Percentiles rank a stretch among this genome's conserved stretches.
Conservation (phyloP, 2,797 vertebrate species). For the Nannoperca obscura region DNA sequence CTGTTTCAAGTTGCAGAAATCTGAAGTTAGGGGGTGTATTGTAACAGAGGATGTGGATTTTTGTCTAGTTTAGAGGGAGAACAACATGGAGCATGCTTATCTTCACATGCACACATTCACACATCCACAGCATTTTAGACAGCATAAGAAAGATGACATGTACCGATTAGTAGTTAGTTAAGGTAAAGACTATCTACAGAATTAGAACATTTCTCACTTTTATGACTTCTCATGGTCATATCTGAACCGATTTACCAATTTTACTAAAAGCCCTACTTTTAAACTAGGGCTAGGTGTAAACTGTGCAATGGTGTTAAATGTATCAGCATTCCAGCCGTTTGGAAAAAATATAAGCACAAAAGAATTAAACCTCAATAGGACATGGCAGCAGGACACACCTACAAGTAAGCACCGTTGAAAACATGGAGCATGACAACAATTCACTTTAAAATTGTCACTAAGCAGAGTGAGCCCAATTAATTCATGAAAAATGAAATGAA, state of each 20-base stretch:
- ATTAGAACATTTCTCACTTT: not conserved
- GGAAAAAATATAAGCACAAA: not conserved
- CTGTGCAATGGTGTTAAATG: not conserved
- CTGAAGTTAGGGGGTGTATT: not conserved
- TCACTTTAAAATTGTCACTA: not conserved
- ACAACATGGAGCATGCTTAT: slow-evolving; percentile 88
- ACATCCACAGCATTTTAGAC: slow-evolving; percentile 28
- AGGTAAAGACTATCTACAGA: not conserved
- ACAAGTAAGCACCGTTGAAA: slow-evolving; percentile 7
- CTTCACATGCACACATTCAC: slow-evolving; percentile 82
- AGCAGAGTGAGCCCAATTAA: not conserved
- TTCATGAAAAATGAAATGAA: slow-evolving; percentile 17
- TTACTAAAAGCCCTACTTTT: not conserved
- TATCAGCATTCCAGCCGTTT: not conserved
- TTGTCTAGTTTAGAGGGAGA: slow-evolving; percentile 10
- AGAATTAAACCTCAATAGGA: not conserved
- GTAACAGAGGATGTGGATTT: slow-evolving; percentile 7
- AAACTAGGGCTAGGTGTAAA: not conserved
- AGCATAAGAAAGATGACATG: slow-evolving; percentile 10
- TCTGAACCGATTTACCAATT: not conserved
- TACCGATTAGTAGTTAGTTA: not conserved
- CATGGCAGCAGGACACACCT: slow-evolving; percentile 6
- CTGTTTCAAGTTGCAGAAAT: not conserved
- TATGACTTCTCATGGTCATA: not conserved
- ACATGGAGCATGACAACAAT: not conserved